Evolutionary conservation across 2,113 vertebrate genomes (phyloP).

Genomic region (Chionomys nivalis): DNA sequence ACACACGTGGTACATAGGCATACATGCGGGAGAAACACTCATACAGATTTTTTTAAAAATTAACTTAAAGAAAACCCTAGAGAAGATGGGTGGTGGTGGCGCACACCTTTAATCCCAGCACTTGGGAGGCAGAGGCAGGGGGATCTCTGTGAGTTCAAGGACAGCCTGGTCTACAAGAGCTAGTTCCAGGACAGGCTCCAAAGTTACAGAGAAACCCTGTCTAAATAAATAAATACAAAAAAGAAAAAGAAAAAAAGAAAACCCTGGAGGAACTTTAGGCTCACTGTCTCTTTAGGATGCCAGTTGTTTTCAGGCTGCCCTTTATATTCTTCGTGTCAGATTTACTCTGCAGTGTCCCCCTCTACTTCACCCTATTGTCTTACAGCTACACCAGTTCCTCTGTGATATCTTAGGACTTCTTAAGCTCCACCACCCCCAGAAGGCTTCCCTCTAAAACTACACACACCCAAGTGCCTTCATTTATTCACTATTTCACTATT

Average conservation of each 20-base stretch:
- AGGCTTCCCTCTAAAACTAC: neutral
- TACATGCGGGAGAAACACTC: neutral
- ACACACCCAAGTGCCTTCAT: neutral
- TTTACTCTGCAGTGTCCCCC: neutral
- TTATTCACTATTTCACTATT: neutral
- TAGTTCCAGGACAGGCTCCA: too few relatives aligned
- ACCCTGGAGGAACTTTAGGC: neutral
- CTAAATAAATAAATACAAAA: too few relatives aligned
- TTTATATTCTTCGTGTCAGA: neutral
- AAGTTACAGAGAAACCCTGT: too few relatives aligned
- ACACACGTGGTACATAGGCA: neutral
- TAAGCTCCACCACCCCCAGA: neutral
- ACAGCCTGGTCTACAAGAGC: too few relatives aligned
- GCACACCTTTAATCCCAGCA: too few relatives aligned
- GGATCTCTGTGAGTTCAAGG: too few relatives aligned
- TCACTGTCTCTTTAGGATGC: neutral
- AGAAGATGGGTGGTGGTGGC: too few relatives aligned
- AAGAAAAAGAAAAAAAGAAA: too few relatives aligned
- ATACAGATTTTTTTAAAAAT: neutral
- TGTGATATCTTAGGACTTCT: slow-evolving; percentile 19
- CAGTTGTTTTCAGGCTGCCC: neutral
- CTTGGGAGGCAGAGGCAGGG: too few relatives aligned
- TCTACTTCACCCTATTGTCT: neutral
- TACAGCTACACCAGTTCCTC: neutral
- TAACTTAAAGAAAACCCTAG: neutral